Evolutionary conservation across 2,888 invertebrate species (phyloP).

Genomic region (Epirrita christyi): DNA sequence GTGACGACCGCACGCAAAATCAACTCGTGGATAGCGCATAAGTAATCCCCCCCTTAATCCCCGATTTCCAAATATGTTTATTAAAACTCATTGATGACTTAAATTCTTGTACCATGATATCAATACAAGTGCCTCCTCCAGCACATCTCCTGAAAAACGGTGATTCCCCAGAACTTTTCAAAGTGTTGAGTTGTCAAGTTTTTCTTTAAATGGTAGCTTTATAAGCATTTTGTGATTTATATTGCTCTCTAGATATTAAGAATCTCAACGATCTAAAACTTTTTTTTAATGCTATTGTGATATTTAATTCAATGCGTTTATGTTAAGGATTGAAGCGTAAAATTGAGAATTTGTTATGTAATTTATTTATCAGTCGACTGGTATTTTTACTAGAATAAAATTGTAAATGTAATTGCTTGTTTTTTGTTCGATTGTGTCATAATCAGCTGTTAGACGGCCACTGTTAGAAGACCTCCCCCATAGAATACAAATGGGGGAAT

Average conservation of each 20-base stretch:
- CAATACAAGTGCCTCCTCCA: too few species aligned
- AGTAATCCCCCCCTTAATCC: too few species aligned
- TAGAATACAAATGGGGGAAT: too few species aligned
- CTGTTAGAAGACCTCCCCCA: too few species aligned
- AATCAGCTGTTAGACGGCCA: too few species aligned
- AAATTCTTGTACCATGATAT: too few species aligned
- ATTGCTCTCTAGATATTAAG: conserved; percentile 29
- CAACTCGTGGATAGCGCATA: too few species aligned
- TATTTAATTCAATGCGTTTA: conserved; percentile 43
- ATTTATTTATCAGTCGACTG: conserved; percentile 61
- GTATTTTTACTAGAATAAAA: conserved; percentile 56
- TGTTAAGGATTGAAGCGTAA: conserved; percentile 29
- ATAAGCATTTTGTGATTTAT: conserved; percentile 32
- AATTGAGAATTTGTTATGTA: conserved; percentile 45
- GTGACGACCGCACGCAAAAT: too few species aligned
- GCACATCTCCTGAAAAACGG: too few species aligned
- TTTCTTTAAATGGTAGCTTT: neutral
- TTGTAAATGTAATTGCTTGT: conserved; percentile 21
- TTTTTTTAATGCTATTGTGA: conserved; percentile 38
- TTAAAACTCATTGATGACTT: too few species aligned
- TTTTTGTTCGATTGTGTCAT: conserved; percentile 5
- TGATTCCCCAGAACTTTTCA: neutral
- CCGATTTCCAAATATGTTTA: too few species aligned
- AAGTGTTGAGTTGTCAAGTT: neutral
- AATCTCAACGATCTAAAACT: conserved; percentile 24